These are phyloP conservation scores for Pygoscelis adeliae DNA, from an alignment of 2,113 vertebrate species.

Conservation along the genomic window DNA sequence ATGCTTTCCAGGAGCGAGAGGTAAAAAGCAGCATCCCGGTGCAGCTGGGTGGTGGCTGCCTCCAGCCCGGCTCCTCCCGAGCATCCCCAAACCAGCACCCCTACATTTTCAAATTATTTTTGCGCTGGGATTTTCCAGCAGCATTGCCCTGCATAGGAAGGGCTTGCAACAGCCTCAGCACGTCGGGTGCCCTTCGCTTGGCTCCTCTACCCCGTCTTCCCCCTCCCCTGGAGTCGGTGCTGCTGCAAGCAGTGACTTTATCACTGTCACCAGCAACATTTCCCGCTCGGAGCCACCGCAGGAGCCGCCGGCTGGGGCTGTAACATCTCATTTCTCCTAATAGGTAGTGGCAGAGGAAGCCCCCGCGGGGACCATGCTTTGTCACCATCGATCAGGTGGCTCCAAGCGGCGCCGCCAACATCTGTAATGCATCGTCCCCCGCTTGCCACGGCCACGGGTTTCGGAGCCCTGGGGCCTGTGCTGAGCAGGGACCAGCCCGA, in stretches of 20 bases:
- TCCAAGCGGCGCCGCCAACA: neutral
- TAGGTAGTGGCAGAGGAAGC: neutral
- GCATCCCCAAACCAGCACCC: neutral
- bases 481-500: rapidly evolving
- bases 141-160: rapidly evolving
- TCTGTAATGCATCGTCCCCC: neutral
- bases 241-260: neutral
- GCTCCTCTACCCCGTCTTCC: neutral
- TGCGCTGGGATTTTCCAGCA: neutral
- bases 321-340: neutral
- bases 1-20: neutral
- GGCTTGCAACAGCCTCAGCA: neutral
- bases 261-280: neutral
- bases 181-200: rapidly evolving
- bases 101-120: no score
- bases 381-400: neutral
- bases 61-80: neutral
- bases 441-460: rapidly evolving
- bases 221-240: neutral
- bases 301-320: neutral
- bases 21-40: rapidly evolving
- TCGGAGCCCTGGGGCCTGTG: rapidly evolving
- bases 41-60: no score
- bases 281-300: neutral
- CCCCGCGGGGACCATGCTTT: neutral